Evolutionary conservation across 2,888 invertebrate genomes (phyloP).

Genomic region (Thecocarcelia acutangulata): DNA sequence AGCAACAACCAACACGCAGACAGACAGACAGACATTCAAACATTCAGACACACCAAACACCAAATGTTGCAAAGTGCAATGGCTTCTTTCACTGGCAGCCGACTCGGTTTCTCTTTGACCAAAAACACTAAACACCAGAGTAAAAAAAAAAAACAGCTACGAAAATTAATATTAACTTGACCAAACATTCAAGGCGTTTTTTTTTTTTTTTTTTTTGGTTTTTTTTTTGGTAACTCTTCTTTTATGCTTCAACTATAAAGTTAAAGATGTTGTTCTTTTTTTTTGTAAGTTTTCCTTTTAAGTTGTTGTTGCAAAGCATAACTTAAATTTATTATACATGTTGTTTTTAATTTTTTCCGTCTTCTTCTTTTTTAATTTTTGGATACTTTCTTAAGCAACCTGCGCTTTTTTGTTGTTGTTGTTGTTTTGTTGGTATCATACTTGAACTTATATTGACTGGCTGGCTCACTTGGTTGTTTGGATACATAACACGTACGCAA

Average conservation of each 20-base stretch:
- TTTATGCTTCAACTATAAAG: conserved; percentile 26
- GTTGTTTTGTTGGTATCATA: conserved; percentile 33
- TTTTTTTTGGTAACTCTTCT: conserved; percentile 13
- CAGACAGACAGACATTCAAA: conserved; percentile 1
- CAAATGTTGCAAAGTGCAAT: conserved; percentile 71
- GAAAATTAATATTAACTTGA: conserved; percentile 40
- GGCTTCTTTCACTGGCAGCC: conserved; percentile 65
- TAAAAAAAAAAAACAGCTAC: background rate
- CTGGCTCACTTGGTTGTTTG: conserved; percentile 48
- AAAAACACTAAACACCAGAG: background rate
- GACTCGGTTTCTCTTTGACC: conserved; percentile 36
- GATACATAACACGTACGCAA: conserved; percentile 69
- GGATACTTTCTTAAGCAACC: conserved; percentile 46
- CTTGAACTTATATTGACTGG: conserved; percentile 28
- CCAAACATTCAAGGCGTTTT: conserved; percentile 45
- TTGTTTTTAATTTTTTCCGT: conserved; percentile 38
- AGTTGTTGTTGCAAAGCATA: conserved; percentile 61
- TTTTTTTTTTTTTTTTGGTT: conserved; percentile 11
- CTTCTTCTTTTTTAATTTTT: conserved; percentile 28
- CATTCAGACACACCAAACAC: conserved; percentile 44
- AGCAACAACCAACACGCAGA: background rate
- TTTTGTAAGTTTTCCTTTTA: conserved; percentile 41
- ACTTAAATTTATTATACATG: conserved; percentile 68
- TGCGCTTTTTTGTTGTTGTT: conserved; percentile 43
- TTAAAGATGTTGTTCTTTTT: conserved; percentile 64